Evolutionary conservation across 2,797 vertebrate genomes (phyloP), one percentile per base, ranked within the genome.

Genomic region (Carapus acus): DNA sequence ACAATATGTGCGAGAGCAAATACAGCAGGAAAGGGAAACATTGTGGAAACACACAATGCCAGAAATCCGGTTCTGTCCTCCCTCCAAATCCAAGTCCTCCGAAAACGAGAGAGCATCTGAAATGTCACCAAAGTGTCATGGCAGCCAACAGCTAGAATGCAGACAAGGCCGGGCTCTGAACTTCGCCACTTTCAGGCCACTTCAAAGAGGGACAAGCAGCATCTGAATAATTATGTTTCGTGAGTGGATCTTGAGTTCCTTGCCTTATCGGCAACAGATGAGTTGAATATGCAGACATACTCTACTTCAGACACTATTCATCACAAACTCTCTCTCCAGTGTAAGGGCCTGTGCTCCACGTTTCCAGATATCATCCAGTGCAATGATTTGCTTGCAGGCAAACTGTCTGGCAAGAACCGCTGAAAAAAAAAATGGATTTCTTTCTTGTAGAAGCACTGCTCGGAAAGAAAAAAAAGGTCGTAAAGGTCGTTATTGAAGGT

Each of bases 61-160:
- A 8, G 12, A 33, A 29, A 11, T 6, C 11, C 18, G 8, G 6
- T 16, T 21, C 14, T 34, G 19, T 9, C 18, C 46, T 49, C 50
- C 13, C 44, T 23, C 55, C 31, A 27, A 27, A 9, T 9, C 24
- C n/a, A 55, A 43, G 51, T 24, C 45, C 34, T 51, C 39, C 52
- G 38, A 2, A 14, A 2, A 7, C n/a, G 22, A 39, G 44, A 58
- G 39, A 57, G 17, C 13, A 42, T 45, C 47, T 16, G 8, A 42
- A n/a, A 43, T 45, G 55, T 40, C 33, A 8, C 48, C 41, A 11
- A 56, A 54, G 56, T 59, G 60, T 69, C 60, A 34, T 59, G 21
- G 6, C 59, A 62, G 42, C 39, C 50, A 18, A 57, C 49, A 59
- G 59, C 59, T 66, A 62, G 21, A 67, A 47, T 15, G 37, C 62